Percentiles rank a stretch among this genome's conserved stretches.
These are phyloP conservation scores for Erynnis tages DNA, from an alignment of 2,888 invertebrate species.

Conservation along the genomic window DNA sequence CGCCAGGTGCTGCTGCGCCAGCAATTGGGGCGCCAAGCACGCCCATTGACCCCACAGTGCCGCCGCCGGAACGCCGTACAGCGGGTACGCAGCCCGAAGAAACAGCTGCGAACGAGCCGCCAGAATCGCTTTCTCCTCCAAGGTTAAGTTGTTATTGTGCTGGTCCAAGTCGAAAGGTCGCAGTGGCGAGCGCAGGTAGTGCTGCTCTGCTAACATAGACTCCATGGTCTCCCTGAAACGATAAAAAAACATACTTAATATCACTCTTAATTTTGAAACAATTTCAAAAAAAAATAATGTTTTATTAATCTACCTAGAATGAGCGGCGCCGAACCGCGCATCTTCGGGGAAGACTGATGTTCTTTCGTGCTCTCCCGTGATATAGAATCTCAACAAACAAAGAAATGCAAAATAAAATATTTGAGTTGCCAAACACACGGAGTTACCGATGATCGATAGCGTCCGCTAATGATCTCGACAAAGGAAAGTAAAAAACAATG, in stretches of 20 bases:
- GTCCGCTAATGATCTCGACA: conserved; percentile 37
- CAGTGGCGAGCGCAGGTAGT: conserved; percentile 88
- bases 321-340: conserved; percentile 75
- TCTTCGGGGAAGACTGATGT: conserved; percentile 77
- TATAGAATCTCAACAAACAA: conserved; percentile 80
- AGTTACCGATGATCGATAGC: conserved; percentile 31
- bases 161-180: conserved; percentile 88
- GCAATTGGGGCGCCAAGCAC: conserved; percentile 83
- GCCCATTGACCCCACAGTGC: conserved; percentile 88
- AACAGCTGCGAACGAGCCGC: conserved; percentile 89
- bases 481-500: conserved; percentile 26
- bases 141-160: conserved; percentile 86
- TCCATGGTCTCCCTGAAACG: conserved; percentile 93
- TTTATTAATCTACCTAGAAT: conserved; percentile 73
- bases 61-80: conserved; percentile 77
- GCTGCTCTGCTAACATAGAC: conserved; percentile 92
- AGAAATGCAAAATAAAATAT: conserved; percentile 72
- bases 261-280: conserved; percentile 6
- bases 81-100: conserved; percentile 85
- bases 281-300: conserved; percentile 29
- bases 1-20: conserved; percentile 85
- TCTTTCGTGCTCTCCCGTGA: conserved; percentile 80
- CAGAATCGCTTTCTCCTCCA: conserved; percentile 89
- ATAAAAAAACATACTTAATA: conserved; percentile 4
- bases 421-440: conserved; percentile 33